Evolutionary conservation across 2,797 vertebrate genomes (phyloP).

Genomic region (Pipistrellus pipistrellus): DNA sequence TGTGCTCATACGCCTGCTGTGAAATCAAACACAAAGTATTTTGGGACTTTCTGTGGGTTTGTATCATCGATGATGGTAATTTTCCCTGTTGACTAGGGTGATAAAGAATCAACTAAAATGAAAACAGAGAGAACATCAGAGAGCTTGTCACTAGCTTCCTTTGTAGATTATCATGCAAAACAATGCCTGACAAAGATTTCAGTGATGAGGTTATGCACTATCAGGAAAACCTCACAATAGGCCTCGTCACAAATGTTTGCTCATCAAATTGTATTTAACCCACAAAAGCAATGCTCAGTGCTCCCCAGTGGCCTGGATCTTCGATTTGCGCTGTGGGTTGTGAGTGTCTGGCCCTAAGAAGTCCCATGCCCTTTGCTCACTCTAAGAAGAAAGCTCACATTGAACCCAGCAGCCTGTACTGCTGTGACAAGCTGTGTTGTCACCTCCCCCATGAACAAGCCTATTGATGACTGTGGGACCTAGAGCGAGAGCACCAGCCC

Average conservation of each 20-base stretch:
- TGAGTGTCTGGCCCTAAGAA: neutral
- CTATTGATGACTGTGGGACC: neutral
- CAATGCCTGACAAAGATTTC: conserved; percentile 61
- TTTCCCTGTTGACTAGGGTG: conserved; percentile 51
- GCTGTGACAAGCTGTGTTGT: conserved; percentile 24
- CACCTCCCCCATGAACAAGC: neutral
- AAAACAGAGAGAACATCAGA: conserved; percentile 6
- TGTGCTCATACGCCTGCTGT: neutral
- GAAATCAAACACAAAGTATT: conserved; percentile 17
- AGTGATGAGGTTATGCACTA: conserved; percentile 30
- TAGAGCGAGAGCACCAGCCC: neutral
- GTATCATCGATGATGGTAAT: neutral
- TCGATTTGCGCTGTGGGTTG: neutral
- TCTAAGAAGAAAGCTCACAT: neutral
- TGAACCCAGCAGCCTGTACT: conserved; percentile 16
- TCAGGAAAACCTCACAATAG: conserved; percentile 71
- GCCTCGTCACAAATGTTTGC: conserved; percentile 50
- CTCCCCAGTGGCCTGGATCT: neutral
- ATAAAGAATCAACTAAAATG: neutral
- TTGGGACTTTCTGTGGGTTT: neutral
- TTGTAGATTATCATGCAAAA: conserved; percentile 72
- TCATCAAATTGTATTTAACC: neutral
- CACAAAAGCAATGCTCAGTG: conserved; percentile 31
- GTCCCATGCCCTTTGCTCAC: conserved; percentile 4
- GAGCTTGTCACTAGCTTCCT: conserved; percentile 27